Base-by-base conservation (phyloP, 2,797 vertebrate genomes). In the Pogonophryne albipinna region DNA sequence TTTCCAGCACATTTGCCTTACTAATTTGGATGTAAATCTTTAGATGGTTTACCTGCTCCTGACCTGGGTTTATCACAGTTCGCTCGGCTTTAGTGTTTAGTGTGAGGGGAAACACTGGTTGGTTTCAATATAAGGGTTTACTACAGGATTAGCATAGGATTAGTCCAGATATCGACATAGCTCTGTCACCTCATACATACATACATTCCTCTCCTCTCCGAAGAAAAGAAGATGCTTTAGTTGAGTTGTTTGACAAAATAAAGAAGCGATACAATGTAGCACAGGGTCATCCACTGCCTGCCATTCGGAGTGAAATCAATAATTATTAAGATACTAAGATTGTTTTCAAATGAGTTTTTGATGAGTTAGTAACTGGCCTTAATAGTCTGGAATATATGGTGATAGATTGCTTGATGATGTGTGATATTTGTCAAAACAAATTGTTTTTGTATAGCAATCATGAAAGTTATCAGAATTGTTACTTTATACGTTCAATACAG, bases 91-190 rank as follows among this genome's bases (percentile, higher is more conserved):
- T 64, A 7, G 13, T 27, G 45, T 76, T 79, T 64, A 7, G 13
- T 27, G 45, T n/a, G n/a, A 14, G 60, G 19, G 12, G 45, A 62
- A 80, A 63, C 27, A 13, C 19, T 61, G 2, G 3, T 49, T 56
- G 17, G 44, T 81, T 83, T 76, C 13, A n/a, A 19, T 85, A 70
- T 61, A 60, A 31, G 7, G 23, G 13, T 77, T 76, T 47, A 69
- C 50, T 23, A 2, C 51, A 13, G 55, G 65, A 76, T 81, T 68
- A 76, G 62, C 13, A n/a, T 10, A 23, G 38, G 65, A 64, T 66
- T 59, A 67, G 19, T 65, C 10, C n/a, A 64, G 45, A 59, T 75
- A 66, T 52, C 45, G 64, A 62, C 38, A 41, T 10, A 41, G 47
- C 55, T 46, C 16, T 52, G 3, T 56, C 60, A 76, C 44, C 45